These are phyloP conservation scores for Arrhopalites spinosus DNA, from an alignment of 2,888 invertebrate genomes.

Conservation along the genomic window DNA sequence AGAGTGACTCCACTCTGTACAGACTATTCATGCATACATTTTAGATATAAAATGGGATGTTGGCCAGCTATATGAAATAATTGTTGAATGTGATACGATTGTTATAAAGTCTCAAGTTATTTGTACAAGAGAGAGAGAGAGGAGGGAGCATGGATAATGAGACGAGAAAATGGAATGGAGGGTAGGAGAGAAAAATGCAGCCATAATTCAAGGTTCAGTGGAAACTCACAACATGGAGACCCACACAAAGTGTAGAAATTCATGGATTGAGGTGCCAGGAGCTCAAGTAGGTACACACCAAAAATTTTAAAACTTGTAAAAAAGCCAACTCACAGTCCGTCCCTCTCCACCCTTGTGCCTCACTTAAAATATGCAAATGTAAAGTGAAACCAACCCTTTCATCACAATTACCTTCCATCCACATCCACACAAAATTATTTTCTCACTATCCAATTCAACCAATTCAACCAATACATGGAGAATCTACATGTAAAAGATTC, in stretches of 20 bases:
- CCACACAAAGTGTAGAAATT: background rate
- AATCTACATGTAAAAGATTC: background rate
- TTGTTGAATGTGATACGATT: too few species aligned
- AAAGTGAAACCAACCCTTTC: slow-evolving; percentile 18
- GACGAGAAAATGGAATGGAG: slow-evolving; percentile 9
- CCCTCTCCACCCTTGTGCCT: background rate
- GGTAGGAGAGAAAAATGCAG: background rate
- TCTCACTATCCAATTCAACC: background rate
- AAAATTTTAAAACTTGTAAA: too few species aligned
- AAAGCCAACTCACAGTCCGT: background rate
- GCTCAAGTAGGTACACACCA: background rate
- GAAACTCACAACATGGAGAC: slow-evolving; percentile 1
- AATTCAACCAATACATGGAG: background rate
- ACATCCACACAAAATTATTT: background rate
- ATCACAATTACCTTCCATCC: background rate
- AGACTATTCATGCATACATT: background rate
- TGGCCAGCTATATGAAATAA: background rate
- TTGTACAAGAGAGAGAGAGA: background rate
- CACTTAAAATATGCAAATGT: background rate
- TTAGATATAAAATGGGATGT: background rate
- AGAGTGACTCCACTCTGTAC: too few species aligned
- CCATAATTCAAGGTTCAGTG: slow-evolving; percentile 30
- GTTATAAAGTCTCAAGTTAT: background rate
- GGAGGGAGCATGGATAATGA: slow-evolving; percentile 5
- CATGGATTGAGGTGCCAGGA: slow-evolving; percentile 17